Conservation (phyloP, 2,888 invertebrate genomes). For the Dasysyrphus tricinctus region DNA sequence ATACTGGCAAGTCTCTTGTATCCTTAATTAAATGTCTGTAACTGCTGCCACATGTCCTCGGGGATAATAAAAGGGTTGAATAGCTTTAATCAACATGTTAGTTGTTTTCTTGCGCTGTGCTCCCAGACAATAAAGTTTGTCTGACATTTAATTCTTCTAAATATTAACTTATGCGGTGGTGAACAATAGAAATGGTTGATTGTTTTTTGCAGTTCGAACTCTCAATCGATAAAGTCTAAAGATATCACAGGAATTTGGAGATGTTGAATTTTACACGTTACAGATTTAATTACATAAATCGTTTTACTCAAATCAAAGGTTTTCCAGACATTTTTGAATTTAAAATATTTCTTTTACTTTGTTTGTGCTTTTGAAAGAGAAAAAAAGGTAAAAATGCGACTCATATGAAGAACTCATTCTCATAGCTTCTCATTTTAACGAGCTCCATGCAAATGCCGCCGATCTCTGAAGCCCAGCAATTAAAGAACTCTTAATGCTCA, state of each 20-base stretch:
- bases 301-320: too few species aligned
- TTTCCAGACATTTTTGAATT: neutral
- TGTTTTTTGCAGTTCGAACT: neutral
- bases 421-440: constrained; percentile 26
- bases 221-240: neutral
- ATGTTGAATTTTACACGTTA: too few species aligned
- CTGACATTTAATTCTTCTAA: constrained; percentile 11
- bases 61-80: constrained; percentile 52
- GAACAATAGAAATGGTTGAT: neutral
- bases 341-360: neutral
- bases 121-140: neutral
- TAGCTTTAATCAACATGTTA: constrained; percentile 9
- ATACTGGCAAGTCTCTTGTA: constrained; percentile 31
- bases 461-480: constrained; percentile 1
- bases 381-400: neutral
- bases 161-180: neutral
- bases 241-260: neutral
- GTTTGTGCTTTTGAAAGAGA: neutral
- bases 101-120: neutral
- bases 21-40: constrained; percentile 61
- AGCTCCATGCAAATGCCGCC: constrained; percentile 14
- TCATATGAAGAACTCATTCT: neutral
- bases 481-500: constrained; percentile 30
- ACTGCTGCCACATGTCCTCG: constrained; percentile 36
- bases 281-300: too few species aligned